A percentile compares a stretch with the other conserved stretches of the same genome.
phyloP scores from a whole-genome alignment of 2,888 invertebrate species.

The Tetrapedia diversipes region DNA sequence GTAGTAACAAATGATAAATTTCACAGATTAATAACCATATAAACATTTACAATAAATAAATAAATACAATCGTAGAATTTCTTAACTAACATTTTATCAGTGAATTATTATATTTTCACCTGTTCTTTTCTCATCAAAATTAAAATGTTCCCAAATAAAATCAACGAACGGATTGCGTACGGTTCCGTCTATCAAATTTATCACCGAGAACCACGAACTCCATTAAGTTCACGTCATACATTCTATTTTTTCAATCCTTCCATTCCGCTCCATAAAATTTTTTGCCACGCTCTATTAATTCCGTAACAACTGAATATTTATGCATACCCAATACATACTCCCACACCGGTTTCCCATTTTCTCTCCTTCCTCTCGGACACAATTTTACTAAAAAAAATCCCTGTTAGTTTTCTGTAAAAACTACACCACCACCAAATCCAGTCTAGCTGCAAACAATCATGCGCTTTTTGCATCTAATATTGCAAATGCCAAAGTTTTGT shows the following conservation, averaged over 20 bases:
- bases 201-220: too few relatives aligned
- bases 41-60: slow-evolving; percentile 21
- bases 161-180: background rate
- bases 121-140: background rate
- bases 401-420: background rate
- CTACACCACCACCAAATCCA: too few relatives aligned
- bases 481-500: too few relatives aligned
- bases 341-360: slow-evolving; percentile 15
- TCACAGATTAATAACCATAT: background rate
- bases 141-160: background rate
- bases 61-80: slow-evolving; percentile 3
- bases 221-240: too few relatives aligned
- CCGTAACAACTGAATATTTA: background rate
- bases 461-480: too few relatives aligned
- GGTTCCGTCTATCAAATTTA: background rate
- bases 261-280: background rate
- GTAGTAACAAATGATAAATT: background rate
- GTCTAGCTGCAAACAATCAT: background rate
- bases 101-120: background rate
- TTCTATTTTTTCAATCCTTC: background rate
- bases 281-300: background rate
- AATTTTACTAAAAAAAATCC: slow-evolving; percentile 5
- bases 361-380: background rate
- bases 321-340: background rate
- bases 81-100: slow-evolving; percentile 15